Percentiles rank a stretch among this genome's conserved stretches.
Evolutionary conservation across 2,888 invertebrate genomes (phyloP).

Genomic region (Trissolcus brochymenae): DNA sequence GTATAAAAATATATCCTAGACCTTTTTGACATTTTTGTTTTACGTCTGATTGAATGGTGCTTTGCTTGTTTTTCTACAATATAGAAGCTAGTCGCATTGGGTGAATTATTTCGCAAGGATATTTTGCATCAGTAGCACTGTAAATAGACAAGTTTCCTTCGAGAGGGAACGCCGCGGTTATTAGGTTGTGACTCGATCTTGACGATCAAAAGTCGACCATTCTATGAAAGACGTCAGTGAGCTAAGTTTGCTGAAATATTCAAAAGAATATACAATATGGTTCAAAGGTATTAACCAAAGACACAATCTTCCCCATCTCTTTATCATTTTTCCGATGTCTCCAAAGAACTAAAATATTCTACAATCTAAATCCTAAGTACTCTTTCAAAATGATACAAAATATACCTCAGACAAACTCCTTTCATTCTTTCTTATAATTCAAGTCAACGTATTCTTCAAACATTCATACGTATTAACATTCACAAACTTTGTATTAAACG

Average conservation of each 20-base stretch:
- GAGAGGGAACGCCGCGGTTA: conserved; percentile 31
- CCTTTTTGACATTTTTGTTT: neutral
- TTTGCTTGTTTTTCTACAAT: neutral
- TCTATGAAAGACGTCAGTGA: conserved; percentile 56
- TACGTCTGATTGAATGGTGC: neutral
- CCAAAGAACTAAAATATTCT: too few relatives aligned
- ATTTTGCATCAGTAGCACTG: conserved; percentile 14
- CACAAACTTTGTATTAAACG: too few relatives aligned
- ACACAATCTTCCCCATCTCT: conserved; percentile 11
- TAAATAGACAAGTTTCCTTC: conserved; percentile 31
- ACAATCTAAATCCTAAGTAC: too few relatives aligned
- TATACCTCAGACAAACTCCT: too few relatives aligned
- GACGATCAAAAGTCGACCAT: conserved; percentile 35
- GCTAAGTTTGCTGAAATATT: conserved; percentile 56
- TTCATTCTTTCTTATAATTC: too few relatives aligned
- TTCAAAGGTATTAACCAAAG: conserved; percentile 34
- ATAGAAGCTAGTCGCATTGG: neutral
- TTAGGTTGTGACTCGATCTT: conserved; percentile 38
- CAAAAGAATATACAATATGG: conserved; percentile 49
- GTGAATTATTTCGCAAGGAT: conserved; percentile 21
- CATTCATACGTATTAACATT: too few relatives aligned
- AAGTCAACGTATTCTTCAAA: too few relatives aligned
- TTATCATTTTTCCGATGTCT: conserved; percentile 7
- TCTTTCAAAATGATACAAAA: too few relatives aligned
- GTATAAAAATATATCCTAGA: conserved; percentile 16